A percentile compares a stretch with the other conserved stretches of the same genome.
These are phyloP conservation scores for Hesperia comma DNA, from an alignment of 2,888 invertebrate species.

Conservation along the genomic window DNA sequence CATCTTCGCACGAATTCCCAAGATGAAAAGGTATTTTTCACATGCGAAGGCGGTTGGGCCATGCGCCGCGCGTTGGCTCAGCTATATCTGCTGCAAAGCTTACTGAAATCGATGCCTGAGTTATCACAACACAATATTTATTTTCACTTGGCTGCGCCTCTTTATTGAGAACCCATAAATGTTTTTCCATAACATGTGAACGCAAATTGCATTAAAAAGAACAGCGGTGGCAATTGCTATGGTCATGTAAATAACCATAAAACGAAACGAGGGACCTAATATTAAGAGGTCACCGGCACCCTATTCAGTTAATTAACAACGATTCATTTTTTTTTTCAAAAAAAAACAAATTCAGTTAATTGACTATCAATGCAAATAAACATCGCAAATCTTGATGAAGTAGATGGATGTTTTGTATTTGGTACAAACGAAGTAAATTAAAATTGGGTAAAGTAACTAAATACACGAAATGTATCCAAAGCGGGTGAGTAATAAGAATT, in stretches of 20 bases:
- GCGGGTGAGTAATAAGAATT: slow-evolving; percentile 72
- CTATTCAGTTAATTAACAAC: too few species aligned
- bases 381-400: slow-evolving; percentile 71
- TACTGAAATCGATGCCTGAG: slow-evolving; percentile 60
- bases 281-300: too few species aligned
- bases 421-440: slow-evolving; percentile 68
- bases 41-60: slow-evolving; percentile 58
- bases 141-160: slow-evolving; percentile 35
- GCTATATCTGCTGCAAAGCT: slow-evolving; percentile 60
- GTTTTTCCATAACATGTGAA: background rate
- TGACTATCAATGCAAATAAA: slow-evolving; percentile 57
- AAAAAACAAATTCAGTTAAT: too few species aligned
- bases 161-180: slow-evolving; percentile 20
- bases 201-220: background rate
- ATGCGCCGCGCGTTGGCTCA: slow-evolving; percentile 52
- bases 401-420: slow-evolving; percentile 71
- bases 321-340: too few species aligned
- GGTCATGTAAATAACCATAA: background rate
- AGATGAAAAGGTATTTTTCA: slow-evolving; percentile 80
- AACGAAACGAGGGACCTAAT: too few species aligned
- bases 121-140: slow-evolving; percentile 48
- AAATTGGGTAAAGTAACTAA: slow-evolving; percentile 72
- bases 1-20: slow-evolving; percentile 77
- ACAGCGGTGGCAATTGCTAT: background rate
- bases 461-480: slow-evolving; percentile 68